Conservation (phyloP, 2,888 invertebrate genomes). For the Brachypalpus laphriformis region DNA sequence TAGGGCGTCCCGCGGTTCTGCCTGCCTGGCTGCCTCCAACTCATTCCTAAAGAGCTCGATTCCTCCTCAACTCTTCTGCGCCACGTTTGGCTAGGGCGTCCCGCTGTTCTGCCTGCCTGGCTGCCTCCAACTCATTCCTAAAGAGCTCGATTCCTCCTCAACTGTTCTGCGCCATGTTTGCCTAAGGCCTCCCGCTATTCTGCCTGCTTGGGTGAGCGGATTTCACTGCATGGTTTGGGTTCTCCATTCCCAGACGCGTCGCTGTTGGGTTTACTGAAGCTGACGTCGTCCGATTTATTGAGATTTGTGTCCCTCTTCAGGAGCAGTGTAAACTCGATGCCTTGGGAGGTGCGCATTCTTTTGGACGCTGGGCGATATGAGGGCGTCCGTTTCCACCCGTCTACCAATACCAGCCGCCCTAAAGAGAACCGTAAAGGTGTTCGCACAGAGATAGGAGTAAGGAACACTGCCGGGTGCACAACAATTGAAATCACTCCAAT, state of each 20-base stretch:
- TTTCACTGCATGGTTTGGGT: too few species aligned
- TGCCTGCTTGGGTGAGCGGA: too few species aligned
- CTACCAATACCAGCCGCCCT: constrained; percentile 93
- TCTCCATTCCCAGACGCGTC: constrained; percentile 73
- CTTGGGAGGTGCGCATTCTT: constrained; percentile 93
- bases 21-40: too few species aligned
- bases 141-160: too few species aligned
- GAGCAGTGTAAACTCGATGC: constrained; percentile 94
- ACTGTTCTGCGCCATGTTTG: too few species aligned
- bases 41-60: too few species aligned
- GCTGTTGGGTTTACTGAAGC: constrained; percentile 75
- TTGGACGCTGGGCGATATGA: constrained; percentile 95
- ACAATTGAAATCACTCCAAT: constrained; percentile 91
- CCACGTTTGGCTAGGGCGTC: too few species aligned
- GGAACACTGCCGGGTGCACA: constrained; percentile 95
- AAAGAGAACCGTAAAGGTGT: constrained; percentile 94
- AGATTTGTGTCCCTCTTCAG: constrained; percentile 83
- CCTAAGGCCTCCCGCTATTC: too few species aligned
- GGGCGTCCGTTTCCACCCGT: constrained; percentile 89
- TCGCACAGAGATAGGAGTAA: constrained; percentile 96
- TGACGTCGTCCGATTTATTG: constrained; percentile 76
- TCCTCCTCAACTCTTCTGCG: too few species aligned
- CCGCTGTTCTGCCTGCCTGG: too few species aligned
- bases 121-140: too few species aligned
- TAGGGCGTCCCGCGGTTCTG: too few species aligned